Conservation (phyloP, 2,113 vertebrate genomes). For the Vulpes ferrilata region DNA sequence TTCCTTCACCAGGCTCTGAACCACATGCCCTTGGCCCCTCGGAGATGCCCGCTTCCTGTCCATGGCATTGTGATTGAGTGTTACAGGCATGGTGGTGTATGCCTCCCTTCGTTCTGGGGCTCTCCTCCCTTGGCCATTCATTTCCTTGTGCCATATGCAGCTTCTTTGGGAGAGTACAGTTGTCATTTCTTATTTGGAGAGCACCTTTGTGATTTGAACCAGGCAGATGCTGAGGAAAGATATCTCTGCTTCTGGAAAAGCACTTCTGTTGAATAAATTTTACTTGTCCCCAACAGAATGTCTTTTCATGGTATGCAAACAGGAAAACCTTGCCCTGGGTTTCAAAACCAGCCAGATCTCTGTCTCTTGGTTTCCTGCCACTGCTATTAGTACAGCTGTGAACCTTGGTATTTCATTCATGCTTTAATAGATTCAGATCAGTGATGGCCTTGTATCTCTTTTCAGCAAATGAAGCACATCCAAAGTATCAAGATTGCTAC, state of each 20-base stretch:
- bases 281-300: slow-evolving; percentile 1
- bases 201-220: slow-evolving; percentile 64
- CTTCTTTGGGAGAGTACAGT: neutral
- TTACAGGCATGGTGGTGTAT: slow-evolving; percentile 13
- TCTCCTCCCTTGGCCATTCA: neutral
- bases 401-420: neutral
- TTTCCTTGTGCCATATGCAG: slow-evolving; percentile 37
- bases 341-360: neutral
- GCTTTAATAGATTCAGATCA: neutral
- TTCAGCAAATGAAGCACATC: neutral
- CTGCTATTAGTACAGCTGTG: too few species aligned
- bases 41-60: slow-evolving; percentile 39
- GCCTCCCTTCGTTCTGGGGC: slow-evolving; percentile 27
- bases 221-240: neutral
- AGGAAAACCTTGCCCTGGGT: neutral
- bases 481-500: neutral
- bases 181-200: slow-evolving; percentile 60
- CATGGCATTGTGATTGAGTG: slow-evolving; percentile 62
- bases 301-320: neutral
- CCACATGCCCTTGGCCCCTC: neutral
- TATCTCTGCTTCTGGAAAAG: slow-evolving; percentile 57
- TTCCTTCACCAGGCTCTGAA: slow-evolving; percentile 66
- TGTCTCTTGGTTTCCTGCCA: neutral
- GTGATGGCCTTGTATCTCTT: neutral
- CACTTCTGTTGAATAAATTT: slow-evolving; percentile 56